A percentile compares a stretch with the other conserved stretches of the same genome.
Conservation (phyloP, 2,888 invertebrate species). For the Lordiphosa andalusiaca region DNA sequence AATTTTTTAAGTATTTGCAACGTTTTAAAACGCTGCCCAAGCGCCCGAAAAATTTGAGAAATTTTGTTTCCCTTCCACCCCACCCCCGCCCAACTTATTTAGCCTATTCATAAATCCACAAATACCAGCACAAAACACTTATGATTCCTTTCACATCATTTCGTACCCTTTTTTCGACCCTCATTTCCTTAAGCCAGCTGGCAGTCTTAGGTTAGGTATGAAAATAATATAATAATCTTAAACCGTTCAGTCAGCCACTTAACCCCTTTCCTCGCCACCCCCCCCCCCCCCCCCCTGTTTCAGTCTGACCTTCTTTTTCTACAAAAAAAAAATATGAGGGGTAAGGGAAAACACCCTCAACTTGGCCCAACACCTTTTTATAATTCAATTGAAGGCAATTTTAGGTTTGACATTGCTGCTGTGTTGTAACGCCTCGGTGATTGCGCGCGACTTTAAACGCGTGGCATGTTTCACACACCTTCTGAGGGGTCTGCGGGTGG, state of each 20-base stretch:
- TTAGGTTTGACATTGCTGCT: constrained; percentile 41
- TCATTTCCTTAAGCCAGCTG: too few relatives aligned
- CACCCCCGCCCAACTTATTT: too few relatives aligned
- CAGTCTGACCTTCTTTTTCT: not conserved
- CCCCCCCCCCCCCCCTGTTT: too few relatives aligned
- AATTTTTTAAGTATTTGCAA: not conserved
- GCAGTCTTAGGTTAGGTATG: too few relatives aligned
- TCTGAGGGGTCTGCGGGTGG: constrained; percentile 27
- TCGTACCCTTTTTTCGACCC: not conserved
- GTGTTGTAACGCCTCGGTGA: constrained; percentile 21
- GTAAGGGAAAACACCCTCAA: constrained; percentile 31
- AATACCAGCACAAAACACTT: not conserved
- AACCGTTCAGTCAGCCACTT: too few relatives aligned
- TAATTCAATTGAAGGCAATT: constrained; percentile 63
- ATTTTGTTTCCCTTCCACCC: too few relatives aligned
- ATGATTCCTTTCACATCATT: constrained; percentile 1
- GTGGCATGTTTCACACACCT: constrained; percentile 34
- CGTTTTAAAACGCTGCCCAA: constrained; percentile 36
- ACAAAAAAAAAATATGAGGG: not conserved
- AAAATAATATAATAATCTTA: too few relatives aligned
- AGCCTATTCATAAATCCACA: too few relatives aligned
- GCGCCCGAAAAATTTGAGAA: too few relatives aligned
- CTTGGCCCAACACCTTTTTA: constrained; percentile 61
- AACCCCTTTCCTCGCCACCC: too few relatives aligned
- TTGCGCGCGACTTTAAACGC: constrained; percentile 47